Evolutionary conservation across 2,113 vertebrate species (phyloP).

Genomic region (Protomyctophum bolini): DNA sequence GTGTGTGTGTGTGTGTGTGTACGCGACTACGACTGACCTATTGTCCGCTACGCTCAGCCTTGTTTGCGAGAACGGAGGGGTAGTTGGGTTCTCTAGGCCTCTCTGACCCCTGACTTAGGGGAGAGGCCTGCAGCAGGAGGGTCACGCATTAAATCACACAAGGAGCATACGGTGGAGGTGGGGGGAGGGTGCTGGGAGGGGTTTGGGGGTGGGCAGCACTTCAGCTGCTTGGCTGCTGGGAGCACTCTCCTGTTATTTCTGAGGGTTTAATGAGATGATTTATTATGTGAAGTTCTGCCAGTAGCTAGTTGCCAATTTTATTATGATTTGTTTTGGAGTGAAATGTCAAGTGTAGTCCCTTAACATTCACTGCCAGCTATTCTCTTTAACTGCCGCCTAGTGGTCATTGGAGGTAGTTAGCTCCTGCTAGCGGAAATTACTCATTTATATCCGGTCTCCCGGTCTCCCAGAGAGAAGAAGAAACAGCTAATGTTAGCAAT

Average conservation of each 20-base stretch:
- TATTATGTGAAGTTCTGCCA: neutral
- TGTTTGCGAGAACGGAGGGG: conserved; percentile 28
- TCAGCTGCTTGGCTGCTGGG: conserved; percentile 9
- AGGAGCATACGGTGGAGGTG: neutral
- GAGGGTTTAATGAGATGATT: conserved; percentile 2
- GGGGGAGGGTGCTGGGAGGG: no score
- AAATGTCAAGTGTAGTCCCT: no score
- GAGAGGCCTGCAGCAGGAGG: conserved; percentile 1
- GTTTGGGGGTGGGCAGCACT: neutral
- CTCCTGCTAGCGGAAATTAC: no score
- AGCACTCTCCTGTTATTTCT: neutral
- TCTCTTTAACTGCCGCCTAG: no score
- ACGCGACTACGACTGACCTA: conserved; percentile 1
- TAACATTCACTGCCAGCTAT: no score
- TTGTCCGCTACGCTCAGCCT: conserved; percentile 31
- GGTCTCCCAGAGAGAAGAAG: no score
- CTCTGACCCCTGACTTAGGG: conserved; percentile 27
- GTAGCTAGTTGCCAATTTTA: no score
- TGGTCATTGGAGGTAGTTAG: no score
- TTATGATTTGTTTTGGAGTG: no score
- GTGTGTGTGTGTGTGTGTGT: neutral
- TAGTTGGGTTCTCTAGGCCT: conserved; percentile 32
- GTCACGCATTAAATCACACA: conserved; percentile 1
- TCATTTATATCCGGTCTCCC: no score
- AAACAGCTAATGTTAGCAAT: no score